These are phyloP conservation scores for Candoia aspera DNA, from an alignment of 2,113 vertebrate genomes.

Conservation along the genomic window DNA sequence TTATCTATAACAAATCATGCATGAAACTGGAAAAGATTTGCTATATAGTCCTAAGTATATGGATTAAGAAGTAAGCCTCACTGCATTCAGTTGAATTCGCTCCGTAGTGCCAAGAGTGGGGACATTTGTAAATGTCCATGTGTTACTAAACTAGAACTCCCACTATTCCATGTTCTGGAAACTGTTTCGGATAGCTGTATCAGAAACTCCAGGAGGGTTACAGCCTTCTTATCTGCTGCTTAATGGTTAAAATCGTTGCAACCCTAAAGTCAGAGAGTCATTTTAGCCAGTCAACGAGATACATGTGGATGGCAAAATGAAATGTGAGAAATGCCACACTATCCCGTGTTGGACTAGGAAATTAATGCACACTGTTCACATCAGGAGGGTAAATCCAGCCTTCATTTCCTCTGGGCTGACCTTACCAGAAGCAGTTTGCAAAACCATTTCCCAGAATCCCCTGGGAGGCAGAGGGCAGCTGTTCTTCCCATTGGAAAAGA, in stretches of 20 bases:
- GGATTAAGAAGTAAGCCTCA: background rate
- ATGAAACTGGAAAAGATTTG: conserved; percentile 4
- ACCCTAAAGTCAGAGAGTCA: background rate
- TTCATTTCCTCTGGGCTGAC: background rate
- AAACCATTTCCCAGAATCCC: background rate
- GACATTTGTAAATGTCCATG: background rate
- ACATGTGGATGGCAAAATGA: background rate
- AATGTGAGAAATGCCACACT: background rate
- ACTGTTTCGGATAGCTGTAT: background rate
- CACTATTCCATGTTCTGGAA: background rate
- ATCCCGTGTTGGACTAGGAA: background rate
- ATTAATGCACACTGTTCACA: background rate
- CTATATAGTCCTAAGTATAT: background rate
- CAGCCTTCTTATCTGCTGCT: background rate
- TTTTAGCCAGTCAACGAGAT: background rate
- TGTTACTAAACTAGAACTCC: background rate
- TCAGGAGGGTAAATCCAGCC: background rate
- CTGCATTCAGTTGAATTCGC: background rate
- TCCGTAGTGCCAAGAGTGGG: background rate
- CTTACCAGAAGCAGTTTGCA: background rate
- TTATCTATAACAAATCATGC: background rate
- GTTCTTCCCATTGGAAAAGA: background rate
- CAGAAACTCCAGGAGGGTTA: background rate
- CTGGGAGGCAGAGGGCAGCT: background rate
- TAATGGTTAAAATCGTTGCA: background rate